Percentiles rank a stretch among this genome's conserved stretches.
These are phyloP conservation scores for Callocephalon fimbriatum DNA, from an alignment of 2,113 vertebrate species.

Conservation along the genomic window DNA sequence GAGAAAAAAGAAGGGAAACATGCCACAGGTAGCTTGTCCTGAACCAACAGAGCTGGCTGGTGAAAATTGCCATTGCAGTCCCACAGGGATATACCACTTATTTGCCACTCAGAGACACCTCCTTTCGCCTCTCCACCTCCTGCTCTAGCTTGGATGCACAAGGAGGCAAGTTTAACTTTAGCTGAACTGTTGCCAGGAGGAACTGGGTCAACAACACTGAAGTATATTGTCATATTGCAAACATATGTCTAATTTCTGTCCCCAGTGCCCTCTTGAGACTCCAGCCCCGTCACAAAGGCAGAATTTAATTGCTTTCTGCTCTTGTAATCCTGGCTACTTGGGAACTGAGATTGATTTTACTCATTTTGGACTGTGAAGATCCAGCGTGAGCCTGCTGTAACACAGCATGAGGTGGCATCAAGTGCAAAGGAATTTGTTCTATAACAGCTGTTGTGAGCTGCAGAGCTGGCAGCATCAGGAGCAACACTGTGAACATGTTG, in stretches of 20 bases:
- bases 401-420: neutral
- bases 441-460: neutral
- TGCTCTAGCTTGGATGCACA: neutral
- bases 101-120: neutral
- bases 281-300: neutral
- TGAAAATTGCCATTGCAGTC: neutral
- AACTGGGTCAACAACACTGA: neutral
- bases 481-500: neutral
- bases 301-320: neutral
- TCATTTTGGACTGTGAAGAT: neutral
- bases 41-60: neutral
- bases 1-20: neutral
- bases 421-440: neutral
- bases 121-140: neutral
- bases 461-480: neutral
- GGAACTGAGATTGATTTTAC: neutral
- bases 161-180: neutral
- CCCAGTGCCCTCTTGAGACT: neutral
- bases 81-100: neutral
- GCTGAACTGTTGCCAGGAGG: neutral
- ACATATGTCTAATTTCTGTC: neutral
- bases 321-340: neutral
- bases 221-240: neutral
- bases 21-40: neutral
- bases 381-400: neutral